phyloP scores from a whole-genome alignment of 2,888 invertebrate species.

The Drosophila koepferae region DNA sequence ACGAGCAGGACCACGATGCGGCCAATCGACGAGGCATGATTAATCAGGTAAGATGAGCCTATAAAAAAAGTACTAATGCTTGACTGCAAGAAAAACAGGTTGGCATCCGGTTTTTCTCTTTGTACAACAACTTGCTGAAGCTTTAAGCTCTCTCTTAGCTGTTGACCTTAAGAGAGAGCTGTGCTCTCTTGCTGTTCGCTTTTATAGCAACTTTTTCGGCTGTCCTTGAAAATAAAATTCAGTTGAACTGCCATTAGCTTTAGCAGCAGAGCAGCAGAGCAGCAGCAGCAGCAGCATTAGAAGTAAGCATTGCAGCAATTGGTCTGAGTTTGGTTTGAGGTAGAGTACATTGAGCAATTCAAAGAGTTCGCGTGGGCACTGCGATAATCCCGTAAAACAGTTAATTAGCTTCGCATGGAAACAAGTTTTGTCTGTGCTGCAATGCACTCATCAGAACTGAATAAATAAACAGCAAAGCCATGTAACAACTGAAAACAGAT shows the following conservation, averaged over 20 bases:
- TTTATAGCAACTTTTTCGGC: slow-evolving; percentile 51
- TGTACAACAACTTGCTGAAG: not conserved
- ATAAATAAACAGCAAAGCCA: not conserved
- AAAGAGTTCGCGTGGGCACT: slow-evolving; percentile 7
- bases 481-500: not conserved
- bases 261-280: not conserved
- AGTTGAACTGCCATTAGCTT: not conserved
- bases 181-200: slow-evolving; percentile 9
- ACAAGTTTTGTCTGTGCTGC: not conserved
- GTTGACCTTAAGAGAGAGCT: not conserved
- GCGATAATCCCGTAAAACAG: not conserved
- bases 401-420: not conserved
- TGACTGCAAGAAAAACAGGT: not conserved
- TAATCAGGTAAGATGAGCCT: slow-evolving; percentile 68
- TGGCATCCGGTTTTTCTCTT: not conserved
- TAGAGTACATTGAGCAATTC: slow-evolving; percentile 2
- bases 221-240: slow-evolving; percentile 46
- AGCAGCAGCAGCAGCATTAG: slow-evolving; percentile 1
- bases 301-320: not conserved
- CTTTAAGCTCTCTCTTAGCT: not conserved
- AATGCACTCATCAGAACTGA: not conserved
- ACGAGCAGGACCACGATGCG: slow-evolving; percentile 70
- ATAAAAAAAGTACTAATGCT: not conserved
- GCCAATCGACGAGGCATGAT: slow-evolving; percentile 70
- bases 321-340: not conserved